These are phyloP conservation scores for Leptocoma aspasia DNA, from an alignment of 2,113 vertebrate genomes.

Conservation along the genomic window DNA sequence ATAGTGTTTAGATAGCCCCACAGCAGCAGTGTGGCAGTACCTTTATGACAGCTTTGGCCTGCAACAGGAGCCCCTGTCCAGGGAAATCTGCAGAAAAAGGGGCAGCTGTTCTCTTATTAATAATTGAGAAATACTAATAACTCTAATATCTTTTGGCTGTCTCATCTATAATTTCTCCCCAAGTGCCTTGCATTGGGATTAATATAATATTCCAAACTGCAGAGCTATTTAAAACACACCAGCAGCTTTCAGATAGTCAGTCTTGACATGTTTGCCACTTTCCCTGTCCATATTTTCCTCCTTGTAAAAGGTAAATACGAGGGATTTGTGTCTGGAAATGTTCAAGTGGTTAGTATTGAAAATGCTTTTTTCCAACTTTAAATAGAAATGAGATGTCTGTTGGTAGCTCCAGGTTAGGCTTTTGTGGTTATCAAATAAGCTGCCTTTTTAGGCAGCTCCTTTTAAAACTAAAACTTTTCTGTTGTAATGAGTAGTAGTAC, in stretches of 20 bases:
- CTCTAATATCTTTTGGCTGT: background rate
- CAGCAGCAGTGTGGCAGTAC: background rate
- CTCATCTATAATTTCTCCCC: background rate
- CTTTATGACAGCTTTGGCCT: background rate
- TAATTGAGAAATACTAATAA: slow-evolving; percentile 5
- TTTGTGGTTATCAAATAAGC: background rate
- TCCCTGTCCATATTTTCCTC: background rate
- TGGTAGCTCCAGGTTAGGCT: background rate
- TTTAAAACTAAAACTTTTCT: background rate
- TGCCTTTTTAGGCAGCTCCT: background rate
- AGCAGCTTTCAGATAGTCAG: background rate
- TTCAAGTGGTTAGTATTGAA: background rate
- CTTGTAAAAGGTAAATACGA: background rate
- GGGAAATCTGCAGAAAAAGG: background rate
- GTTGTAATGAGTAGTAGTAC: background rate
- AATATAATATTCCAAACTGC: background rate
- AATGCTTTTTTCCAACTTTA: background rate
- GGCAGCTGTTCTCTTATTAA: background rate
- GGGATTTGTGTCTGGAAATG: background rate
- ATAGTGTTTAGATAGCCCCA: background rate
- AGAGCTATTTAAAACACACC: background rate
- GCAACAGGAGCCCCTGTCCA: background rate
- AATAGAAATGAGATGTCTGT: background rate
- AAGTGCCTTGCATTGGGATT: background rate
- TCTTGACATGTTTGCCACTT: background rate